Percentiles rank a stretch among this genome's conserved stretches.
Evolutionary conservation across 2,797 vertebrate genomes (phyloP).

Genomic region (Meriones psammophilus): DNA sequence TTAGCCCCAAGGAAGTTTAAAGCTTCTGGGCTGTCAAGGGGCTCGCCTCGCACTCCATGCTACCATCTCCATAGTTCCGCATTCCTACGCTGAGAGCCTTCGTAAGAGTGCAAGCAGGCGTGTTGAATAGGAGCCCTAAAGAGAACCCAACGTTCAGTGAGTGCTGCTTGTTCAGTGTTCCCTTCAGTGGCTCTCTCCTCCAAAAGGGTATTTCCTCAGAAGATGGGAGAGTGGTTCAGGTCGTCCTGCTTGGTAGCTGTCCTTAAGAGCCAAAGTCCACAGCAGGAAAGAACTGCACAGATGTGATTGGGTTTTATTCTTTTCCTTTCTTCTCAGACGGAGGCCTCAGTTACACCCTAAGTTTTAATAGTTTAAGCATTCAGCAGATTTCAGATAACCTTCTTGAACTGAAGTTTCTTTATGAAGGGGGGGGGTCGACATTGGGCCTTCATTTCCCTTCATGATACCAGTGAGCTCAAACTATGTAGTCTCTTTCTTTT

Average conservation of each 20-base stretch:
- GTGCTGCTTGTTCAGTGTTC: not conserved
- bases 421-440: not conserved
- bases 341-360: not conserved
- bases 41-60: not conserved
- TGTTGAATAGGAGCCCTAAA: not conserved
- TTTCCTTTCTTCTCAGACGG: not conserved
- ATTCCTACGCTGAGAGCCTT: not conserved
- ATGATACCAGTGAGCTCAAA: not conserved
- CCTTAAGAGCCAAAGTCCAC: not conserved
- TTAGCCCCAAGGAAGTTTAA: not conserved
- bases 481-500: not conserved
- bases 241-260: not conserved
- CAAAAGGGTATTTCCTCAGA: not conserved
- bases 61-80: not conserved
- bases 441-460: not conserved
- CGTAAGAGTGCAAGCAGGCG: not conserved
- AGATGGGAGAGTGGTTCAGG: not conserved
- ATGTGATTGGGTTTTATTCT: not conserved
- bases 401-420: not conserved
- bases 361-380: not conserved
- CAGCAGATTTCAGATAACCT: not conserved
- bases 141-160: not conserved
- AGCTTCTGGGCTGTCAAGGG: not conserved
- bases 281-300: not conserved
- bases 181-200: not conserved